Base-by-base conservation (phyloP, 2,888 invertebrate genomes). In the Andrena bicolor region DNA sequence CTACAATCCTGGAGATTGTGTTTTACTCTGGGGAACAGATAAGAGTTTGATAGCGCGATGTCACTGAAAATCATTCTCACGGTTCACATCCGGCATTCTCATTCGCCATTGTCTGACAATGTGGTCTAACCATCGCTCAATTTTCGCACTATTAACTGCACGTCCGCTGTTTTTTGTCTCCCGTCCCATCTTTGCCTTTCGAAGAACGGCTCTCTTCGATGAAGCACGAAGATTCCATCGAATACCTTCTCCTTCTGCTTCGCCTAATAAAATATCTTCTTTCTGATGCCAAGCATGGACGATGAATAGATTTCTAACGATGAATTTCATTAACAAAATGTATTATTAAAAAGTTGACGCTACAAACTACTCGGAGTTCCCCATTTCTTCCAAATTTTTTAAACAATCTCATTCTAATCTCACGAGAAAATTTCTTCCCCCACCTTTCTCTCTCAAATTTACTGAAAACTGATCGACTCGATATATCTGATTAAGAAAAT, bases 1-100 rank as follows among this genome's bases (percentile, higher is more conserved):
- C 32, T 13, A 4, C 49, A 16, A 8, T 23, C 4, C 10, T 10
- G n/a, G 35, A 48, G 51, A 80, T 75, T 49, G 28, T 41, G 26
- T 63, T 73, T 28, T 35, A 16, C 26, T 10, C 65, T 5, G n/a
- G 56, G 13, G 60, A 30, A 20, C 30, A 71, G 82, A 76, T 76
- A 81, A 75, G 48, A 63, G 20, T 16, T 7, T n/a, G 68, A 60
- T n/a, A 41, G 23, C 28, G 8, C 30, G 32, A 20, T 77, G 82
- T 78, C 70, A 78, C 65, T 76, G 72, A 61, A 82, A 61, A 82
- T 78, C 35, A 63, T 71, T 83, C 82, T 64, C 83, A 82, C 82
- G 79, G 65, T 65, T 72, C 41, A 65, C 75, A 75, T 83, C 72
- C 65, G 48, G 66, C 48, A 28, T 69, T 76, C 71, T 64, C 63